These are phyloP conservation scores for Dendrolimus kikuchii DNA, from an alignment of 1,140 invertebrate genomes.

Conservation along the genomic window DNA sequence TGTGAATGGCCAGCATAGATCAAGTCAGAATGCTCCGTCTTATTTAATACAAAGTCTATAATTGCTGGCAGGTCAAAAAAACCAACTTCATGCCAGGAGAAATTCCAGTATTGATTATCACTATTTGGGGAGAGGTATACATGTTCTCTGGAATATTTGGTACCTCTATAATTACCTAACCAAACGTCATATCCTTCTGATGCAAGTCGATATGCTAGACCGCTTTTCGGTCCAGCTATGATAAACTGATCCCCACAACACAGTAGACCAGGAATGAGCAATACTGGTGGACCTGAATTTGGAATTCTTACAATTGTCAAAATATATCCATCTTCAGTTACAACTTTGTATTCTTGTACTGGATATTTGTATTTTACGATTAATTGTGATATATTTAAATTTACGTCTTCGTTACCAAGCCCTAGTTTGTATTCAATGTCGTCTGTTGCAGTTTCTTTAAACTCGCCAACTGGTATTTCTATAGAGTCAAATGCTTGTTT, in stretches of 20 bases:
- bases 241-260: conserved; percentile 71
- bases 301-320: conserved; percentile 70
- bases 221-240: conserved; percentile 52
- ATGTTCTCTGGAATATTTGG: conserved; percentile 75
- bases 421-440: not conserved
- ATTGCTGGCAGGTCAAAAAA: conserved; percentile 76
- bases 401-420: conserved; percentile 5
- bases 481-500: too few relatives aligned
- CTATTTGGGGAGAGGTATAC: conserved; percentile 30
- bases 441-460: not conserved
- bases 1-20: conserved; percentile 74
- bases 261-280: conserved; percentile 76
- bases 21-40: conserved; percentile 61
- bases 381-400: conserved; percentile 10
- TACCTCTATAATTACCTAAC: conserved; percentile 80
- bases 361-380: conserved; percentile 61
- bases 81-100: conserved; percentile 80
- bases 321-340: conserved; percentile 73
- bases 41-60: conserved; percentile 73
- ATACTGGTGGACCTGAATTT: conserved; percentile 25
- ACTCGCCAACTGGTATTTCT: not conserved
- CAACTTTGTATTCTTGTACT: conserved; percentile 63
- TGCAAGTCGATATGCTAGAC: conserved; percentile 42
- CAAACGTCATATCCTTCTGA: conserved; percentile 80
- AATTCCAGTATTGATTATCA: conserved; percentile 75